Conservation (phyloP, 2,113 vertebrate genomes). For the Brienomyrus brachyistius region DNA sequence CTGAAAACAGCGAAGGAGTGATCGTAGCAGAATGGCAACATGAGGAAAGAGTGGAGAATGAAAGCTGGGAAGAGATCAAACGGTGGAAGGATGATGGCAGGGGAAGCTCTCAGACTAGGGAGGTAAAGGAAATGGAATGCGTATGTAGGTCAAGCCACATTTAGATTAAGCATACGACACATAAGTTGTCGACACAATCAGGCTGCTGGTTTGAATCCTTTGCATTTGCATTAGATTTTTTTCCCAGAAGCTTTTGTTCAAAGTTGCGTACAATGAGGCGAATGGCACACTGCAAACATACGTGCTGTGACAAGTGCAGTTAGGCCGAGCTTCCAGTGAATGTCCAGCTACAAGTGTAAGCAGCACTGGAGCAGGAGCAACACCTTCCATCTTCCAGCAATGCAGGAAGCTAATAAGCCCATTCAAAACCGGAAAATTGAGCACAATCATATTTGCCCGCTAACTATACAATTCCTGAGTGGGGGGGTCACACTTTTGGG, state of each 20-base stretch:
- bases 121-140: neutral
- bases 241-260: neutral
- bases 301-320: neutral
- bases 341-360: neutral
- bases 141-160: neutral
- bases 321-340: neutral
- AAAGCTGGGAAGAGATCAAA: neutral
- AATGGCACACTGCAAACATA: neutral
- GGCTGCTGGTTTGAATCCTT: neutral
- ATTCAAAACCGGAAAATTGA: neutral
- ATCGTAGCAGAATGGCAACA: conserved; percentile 11
- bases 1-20: conserved; percentile 40
- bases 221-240: neutral
- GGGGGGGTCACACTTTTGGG: neutral
- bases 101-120: neutral
- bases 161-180: neutral
- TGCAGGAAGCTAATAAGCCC: neutral
- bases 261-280: neutral
- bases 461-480: neutral
- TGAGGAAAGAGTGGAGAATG: neutral
- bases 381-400: neutral
- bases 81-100: neutral
- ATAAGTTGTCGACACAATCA: neutral
- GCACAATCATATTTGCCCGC: neutral
- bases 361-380: neutral